Conservation (phyloP, 2,888 invertebrate genomes). For the Protodeltote pygarga region DNA sequence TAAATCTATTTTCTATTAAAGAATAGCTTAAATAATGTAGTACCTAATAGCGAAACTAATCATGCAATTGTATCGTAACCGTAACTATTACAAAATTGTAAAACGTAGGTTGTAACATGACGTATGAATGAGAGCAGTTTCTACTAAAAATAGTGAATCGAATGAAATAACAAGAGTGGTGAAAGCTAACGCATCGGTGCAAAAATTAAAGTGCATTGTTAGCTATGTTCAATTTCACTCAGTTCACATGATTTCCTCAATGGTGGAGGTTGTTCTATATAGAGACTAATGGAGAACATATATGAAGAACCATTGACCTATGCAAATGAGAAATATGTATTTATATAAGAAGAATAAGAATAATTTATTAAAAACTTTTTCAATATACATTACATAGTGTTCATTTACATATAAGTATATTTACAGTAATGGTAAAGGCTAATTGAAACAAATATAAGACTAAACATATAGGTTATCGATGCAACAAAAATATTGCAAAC, state of each 20-base stretch:
- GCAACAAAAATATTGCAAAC: no score
- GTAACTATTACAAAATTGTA: conserved; percentile 21
- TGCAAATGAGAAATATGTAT: no score
- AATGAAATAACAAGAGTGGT: conserved; percentile 55
- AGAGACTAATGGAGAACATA: neutral
- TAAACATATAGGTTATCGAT: no score
- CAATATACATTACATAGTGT: no score
- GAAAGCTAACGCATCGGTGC: conserved; percentile 70
- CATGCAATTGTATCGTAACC: conserved; percentile 12
- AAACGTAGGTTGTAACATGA: conserved; percentile 43
- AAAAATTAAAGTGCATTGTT: conserved; percentile 78
- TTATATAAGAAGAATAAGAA: no score
- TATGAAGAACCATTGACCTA: no score
- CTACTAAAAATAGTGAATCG: conserved; percentile 50
- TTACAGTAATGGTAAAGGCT: no score
- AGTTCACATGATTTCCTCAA: conserved; percentile 77
- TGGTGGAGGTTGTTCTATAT: conserved; percentile 45
- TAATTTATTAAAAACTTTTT: no score
- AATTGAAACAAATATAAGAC: no score
- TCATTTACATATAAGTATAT: no score
- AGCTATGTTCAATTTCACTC: conserved; percentile 75
- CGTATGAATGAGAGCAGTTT: conserved; percentile 56
- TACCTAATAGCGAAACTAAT: conserved; percentile 11
- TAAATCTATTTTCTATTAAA: no score
- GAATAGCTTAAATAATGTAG: no score